phyloP scores from a whole-genome alignment of 2,113 vertebrate species.

The Columba livia region DNA sequence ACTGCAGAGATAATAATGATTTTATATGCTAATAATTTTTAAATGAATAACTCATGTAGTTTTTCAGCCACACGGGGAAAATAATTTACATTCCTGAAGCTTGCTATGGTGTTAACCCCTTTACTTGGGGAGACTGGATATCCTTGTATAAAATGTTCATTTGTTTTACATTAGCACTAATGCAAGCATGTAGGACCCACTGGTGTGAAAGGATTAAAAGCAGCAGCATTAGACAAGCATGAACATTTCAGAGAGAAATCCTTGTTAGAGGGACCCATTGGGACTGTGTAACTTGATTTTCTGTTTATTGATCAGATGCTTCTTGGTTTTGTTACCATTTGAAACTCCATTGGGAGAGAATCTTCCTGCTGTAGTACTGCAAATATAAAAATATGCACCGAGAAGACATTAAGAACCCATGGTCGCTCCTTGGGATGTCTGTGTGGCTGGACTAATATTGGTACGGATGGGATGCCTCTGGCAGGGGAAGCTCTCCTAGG shows the following conservation, averaged over 20 bases:
- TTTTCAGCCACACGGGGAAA: constrained; percentile 64
- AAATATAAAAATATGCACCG: background rate
- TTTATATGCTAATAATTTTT: constrained; percentile 80
- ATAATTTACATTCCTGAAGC: constrained; percentile 72
- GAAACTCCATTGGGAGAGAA: constrained; percentile 14
- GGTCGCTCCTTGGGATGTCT: background rate
- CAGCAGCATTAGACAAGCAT: constrained; percentile 43
- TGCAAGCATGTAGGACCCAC: constrained; percentile 55
- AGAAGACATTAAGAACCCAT: background rate
- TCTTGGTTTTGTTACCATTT: constrained; percentile 50
- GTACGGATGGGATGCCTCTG: background rate
- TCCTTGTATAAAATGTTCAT: constrained; percentile 54
- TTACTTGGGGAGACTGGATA: constrained; percentile 55
- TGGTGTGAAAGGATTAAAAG: constrained; percentile 74
- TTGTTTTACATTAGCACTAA: constrained; percentile 67
- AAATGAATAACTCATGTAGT: constrained; percentile 73
- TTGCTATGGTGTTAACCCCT: constrained; percentile 72
- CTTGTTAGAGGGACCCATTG: constrained; percentile 49
- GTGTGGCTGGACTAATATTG: background rate
- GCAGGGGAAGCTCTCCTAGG: background rate
- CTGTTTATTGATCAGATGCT: constrained; percentile 68
- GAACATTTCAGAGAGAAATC: constrained; percentile 64
- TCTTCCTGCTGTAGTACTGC: background rate
- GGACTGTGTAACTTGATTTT: constrained; percentile 69
- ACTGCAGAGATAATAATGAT: constrained; percentile 78